These are phyloP conservation scores for Fragum sueziense DNA, from an alignment of 2,888 invertebrate genomes.

Conservation along the genomic window DNA sequence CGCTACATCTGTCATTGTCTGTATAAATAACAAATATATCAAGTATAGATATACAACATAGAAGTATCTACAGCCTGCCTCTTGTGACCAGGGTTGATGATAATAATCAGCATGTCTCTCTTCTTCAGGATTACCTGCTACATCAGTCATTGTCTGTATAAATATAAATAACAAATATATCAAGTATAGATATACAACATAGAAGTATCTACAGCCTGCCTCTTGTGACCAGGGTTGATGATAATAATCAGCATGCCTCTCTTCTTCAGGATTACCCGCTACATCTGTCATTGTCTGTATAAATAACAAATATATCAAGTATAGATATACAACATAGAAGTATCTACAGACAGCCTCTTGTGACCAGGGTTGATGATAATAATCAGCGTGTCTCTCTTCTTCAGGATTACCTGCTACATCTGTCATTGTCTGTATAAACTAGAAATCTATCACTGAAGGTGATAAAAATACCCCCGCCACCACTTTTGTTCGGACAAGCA, in stretches of 20 bases:
- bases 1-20: slow-evolving; percentile 95
- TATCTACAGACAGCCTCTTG: slow-evolving; percentile 96
- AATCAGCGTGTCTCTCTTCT: slow-evolving; percentile 96
- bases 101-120: slow-evolving; percentile 98
- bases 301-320: no score
- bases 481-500: no score
- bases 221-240: slow-evolving; percentile 97
- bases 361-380: slow-evolving; percentile 92
- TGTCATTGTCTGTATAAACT: slow-evolving; percentile 95
- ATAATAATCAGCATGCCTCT: slow-evolving; percentile 97
- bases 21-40: no score
- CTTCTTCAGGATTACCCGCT: slow-evolving; percentile 96
- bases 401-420: slow-evolving; percentile 97
- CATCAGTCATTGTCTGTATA: slow-evolving; percentile 96
- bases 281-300: slow-evolving; percentile 96
- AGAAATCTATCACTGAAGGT: no score
- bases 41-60: no score
- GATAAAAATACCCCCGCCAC: no score
- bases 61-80: slow-evolving; percentile 98
- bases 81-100: slow-evolving; percentile 96
- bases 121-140: slow-evolving; percentile 96
- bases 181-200: no score
- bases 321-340: no score
- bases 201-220: slow-evolving; percentile 97
- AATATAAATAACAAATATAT: no score